These are phyloP conservation scores for Formica exsecta DNA, from an alignment of 1,140 invertebrate species.

Conservation along the genomic window DNA sequence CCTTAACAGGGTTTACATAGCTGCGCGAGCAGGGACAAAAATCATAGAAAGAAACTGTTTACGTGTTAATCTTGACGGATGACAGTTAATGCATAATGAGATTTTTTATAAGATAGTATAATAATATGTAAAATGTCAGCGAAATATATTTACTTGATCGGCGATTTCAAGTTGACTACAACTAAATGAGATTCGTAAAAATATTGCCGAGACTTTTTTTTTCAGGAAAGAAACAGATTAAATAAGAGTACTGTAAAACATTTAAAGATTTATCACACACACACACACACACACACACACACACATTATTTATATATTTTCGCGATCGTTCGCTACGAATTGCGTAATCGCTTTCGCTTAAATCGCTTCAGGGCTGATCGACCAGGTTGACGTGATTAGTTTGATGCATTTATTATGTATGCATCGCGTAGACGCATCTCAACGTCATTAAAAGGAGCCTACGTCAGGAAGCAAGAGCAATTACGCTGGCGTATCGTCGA, in stretches of 20 bases:
- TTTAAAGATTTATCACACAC: not conserved
- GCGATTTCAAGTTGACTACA: not conserved
- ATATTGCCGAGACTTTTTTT: not conserved
- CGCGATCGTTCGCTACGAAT: not conserved
- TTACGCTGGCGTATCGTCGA: not conserved
- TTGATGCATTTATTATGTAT: conserved; percentile 30
- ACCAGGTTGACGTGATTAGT: conserved; percentile 45
- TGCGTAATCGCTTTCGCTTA: conserved; percentile 3
- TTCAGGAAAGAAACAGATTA: not conserved
- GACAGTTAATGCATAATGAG: conserved; percentile 1
- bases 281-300: not conserved
- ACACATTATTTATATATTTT: not conserved
- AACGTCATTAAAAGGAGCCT: conserved; percentile 49
- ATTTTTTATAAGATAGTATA: not conserved
- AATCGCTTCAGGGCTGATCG: not conserved
- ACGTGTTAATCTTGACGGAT: not conserved
- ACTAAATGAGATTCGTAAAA: not conserved
- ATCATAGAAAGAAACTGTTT: not conserved
- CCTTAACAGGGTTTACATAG: not conserved
- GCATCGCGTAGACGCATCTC: conserved; percentile 26
- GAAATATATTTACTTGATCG: not conserved
- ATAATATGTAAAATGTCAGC: not conserved
- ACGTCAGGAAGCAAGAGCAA: conserved; percentile 28
- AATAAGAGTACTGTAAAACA: not conserved
- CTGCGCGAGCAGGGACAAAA: too few species aligned